Evolutionary conservation across 2,797 vertebrate species (phyloP).

Genomic region (Sarcophilus harrisii): DNA sequence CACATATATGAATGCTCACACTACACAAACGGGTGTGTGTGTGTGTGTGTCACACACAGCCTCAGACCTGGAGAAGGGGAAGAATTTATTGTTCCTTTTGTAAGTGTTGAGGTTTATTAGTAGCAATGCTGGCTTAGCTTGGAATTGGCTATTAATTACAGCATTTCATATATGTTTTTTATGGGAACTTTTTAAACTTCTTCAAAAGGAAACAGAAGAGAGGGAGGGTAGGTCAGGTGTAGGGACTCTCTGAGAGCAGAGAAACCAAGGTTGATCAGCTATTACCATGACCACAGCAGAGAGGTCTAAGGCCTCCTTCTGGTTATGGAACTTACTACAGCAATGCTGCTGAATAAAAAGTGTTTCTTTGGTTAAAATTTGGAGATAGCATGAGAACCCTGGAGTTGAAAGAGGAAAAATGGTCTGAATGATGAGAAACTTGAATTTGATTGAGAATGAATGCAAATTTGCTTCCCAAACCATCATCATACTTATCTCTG

Average conservation of each 20-base stretch:
- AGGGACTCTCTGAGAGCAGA: background rate
- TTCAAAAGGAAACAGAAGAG: slow-evolving; percentile 60
- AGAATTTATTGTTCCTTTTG: slow-evolving; percentile 82
- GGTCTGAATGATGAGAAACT: background rate
- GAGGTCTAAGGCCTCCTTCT: slow-evolving; percentile 32
- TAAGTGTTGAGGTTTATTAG: slow-evolving; percentile 85
- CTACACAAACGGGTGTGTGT: background rate
- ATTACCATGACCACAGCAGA: slow-evolving; percentile 20
- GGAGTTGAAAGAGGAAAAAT: background rate
- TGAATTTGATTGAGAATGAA: background rate
- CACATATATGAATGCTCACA: background rate
- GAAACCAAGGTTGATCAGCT: slow-evolving; percentile 21
- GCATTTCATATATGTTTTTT: slow-evolving; percentile 71
- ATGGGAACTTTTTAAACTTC: slow-evolving; percentile 67
- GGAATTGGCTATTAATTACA: slow-evolving; percentile 71
- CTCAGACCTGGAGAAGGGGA: slow-evolving; percentile 76
- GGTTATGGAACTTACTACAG: slow-evolving; percentile 35
- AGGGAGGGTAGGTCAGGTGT: slow-evolving; percentile 43
- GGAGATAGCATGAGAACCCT: background rate
- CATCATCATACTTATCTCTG: background rate
- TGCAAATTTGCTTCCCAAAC: background rate
- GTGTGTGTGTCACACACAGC: slow-evolving; percentile 54
- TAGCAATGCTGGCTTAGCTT: slow-evolving; percentile 78
- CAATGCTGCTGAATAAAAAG: slow-evolving; percentile 1
- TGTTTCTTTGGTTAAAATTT: slow-evolving; percentile 26